A percentile compares a stretch with the other conserved stretches of the same genome.
These are phyloP conservation scores for Strigamia maritima DNA, from an alignment of 2,888 invertebrate genomes.

Conservation along the genomic window DNA sequence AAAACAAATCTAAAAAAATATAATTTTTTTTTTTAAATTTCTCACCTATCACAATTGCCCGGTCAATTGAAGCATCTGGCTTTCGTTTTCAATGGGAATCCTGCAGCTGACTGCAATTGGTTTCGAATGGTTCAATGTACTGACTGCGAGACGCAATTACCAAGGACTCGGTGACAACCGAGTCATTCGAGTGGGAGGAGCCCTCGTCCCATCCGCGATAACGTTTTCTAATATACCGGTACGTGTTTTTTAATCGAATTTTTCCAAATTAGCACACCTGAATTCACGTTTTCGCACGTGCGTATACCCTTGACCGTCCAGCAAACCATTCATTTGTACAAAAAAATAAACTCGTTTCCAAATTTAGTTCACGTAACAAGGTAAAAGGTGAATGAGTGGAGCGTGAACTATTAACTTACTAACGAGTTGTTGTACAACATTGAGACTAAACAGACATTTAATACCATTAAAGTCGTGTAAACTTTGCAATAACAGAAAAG, in stretches of 20 bases:
- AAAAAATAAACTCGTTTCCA: constrained; percentile 1
- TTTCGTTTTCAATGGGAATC: neutral
- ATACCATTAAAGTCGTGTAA: no score
- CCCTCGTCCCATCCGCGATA: neutral
- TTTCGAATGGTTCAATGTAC: neutral
- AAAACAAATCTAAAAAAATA: no score
- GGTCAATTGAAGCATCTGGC: neutral
- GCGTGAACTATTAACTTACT: constrained; percentile 18
- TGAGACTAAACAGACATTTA: no score
- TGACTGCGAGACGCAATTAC: neutral
- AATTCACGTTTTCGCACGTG: neutral
- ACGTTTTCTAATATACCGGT: neutral
- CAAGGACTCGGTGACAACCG: neutral
- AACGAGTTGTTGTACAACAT: neutral
- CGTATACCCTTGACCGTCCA: neutral
- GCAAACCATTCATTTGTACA: neutral
- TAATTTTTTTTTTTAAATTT: neutral
- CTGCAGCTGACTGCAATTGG: neutral
- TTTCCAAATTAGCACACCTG: neutral
- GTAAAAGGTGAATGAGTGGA: constrained; percentile 27
- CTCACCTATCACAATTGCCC: neutral
- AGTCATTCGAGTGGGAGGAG: neutral
- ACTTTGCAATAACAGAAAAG: no score
- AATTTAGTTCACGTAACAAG: constrained; percentile 22
- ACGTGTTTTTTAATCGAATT: neutral